phyloP scores from a whole-genome alignment of 2,797 vertebrate genomes.

The Synaphobranchus kaupii region DNA sequence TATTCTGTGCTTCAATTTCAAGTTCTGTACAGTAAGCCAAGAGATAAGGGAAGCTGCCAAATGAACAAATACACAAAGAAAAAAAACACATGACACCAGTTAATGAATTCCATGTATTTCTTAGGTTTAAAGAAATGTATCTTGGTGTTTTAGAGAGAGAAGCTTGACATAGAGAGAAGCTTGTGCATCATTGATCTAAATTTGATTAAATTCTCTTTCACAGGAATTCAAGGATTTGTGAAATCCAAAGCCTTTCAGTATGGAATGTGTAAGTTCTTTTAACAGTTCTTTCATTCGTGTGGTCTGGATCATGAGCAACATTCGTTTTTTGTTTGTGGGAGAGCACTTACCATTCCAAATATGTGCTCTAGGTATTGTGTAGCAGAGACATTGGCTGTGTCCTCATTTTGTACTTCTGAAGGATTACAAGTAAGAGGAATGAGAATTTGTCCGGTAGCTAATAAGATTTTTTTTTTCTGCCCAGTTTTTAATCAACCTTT shows the following conservation, averaged over 20 bases:
- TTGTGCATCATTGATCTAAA: not conserved
- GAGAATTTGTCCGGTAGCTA: not conserved
- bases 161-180: not conserved
- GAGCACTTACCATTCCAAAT: not conserved
- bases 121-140: not conserved
- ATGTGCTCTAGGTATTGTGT: not conserved
- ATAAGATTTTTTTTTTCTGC: not conserved
- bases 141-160: not conserved
- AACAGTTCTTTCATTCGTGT: not conserved
- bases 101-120: not conserved
- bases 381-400: not conserved
- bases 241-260: slow-evolving; percentile 93
- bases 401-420: not conserved
- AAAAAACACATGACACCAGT: not conserved
- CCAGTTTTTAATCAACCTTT: not conserved
- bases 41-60: not conserved
- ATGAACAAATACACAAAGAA: not conserved
- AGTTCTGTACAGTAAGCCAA: not conserved
- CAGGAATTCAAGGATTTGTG: slow-evolving; percentile 94
- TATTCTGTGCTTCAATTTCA: not conserved
- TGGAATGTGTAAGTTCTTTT: slow-evolving; percentile 88
- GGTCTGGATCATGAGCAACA: not conserved
- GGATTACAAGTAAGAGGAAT: not conserved
- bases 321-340: not conserved
- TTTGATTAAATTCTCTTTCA: slow-evolving; percentile 13